Conservation (phyloP, 2,113 vertebrate species). For the Salminus brasiliensis region DNA sequence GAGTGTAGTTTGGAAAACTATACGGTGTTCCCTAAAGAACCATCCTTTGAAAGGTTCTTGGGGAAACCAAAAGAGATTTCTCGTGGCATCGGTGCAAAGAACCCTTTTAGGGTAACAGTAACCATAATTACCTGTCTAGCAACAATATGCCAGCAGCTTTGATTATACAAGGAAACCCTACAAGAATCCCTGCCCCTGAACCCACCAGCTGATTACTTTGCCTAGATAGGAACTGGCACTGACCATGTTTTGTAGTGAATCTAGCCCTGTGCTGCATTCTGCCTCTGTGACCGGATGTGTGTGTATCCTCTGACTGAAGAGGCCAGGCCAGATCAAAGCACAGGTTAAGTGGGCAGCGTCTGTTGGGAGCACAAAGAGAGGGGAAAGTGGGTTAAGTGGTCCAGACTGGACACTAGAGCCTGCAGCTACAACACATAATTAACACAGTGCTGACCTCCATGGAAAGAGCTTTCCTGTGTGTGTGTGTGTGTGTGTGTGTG, state of each 20-base stretch:
- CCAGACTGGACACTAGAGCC: constrained; percentile 27
- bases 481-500: not conserved
- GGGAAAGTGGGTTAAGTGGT: constrained; percentile 42
- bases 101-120: no score
- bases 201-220: not conserved
- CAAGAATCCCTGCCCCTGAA: not conserved
- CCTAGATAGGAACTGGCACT: constrained; percentile 11
- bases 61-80: no score
- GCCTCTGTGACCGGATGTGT: constrained; percentile 26
- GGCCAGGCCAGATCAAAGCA: constrained; percentile 31
- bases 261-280: constrained; percentile 3
- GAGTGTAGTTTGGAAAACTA: no score
- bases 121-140: no score
- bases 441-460: not conserved
- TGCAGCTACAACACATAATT: constrained; percentile 33
- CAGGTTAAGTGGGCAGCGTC: constrained; percentile 42
- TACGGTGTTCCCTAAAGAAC: no score
- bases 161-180: not conserved
- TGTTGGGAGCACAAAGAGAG: constrained; percentile 17
- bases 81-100: no score
- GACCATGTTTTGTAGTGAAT: constrained; percentile 10
- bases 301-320: constrained; percentile 32
- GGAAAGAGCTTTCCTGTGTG: not conserved
- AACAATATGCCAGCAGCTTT: no score
- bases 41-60: no score